Base-by-base conservation (phyloP, 2,113 vertebrate genomes). In the Daboia siamensis region DNA sequence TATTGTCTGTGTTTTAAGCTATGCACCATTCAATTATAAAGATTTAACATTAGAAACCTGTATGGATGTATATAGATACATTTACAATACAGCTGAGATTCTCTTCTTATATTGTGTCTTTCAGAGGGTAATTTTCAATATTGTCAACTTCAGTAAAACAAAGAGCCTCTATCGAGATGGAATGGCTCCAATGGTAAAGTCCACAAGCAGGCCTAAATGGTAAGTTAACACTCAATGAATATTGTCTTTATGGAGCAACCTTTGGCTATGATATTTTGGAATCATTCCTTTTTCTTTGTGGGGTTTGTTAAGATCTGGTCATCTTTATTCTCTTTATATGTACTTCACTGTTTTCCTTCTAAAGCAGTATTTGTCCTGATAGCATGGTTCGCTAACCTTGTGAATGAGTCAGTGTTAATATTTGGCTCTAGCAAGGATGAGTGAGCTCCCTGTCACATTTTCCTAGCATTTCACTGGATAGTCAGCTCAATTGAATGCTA, bases 101-200 rank as follows among this genome's bases (percentile, higher is more conserved):
- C 21, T 93, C 17, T 51, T 8, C 17, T 8, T 17, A 74, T 33
- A 56, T 57, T 57, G 46, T 96, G 91, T 97, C 86, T 98, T 98
- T 92, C 97, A 99, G 99, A 99, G 99, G 94, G 98, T 99, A 44
- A 99, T 99, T 97, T 99, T 99, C 97, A 99, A 99, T 90, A 98
- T 99, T 1, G 99, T 99, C 94, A 99, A 99, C 98, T 99, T 99
- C 97, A 99, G 99, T 94, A 99, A 99, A 98, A 99, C 99, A 92
- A 99, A 99, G 97, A 99, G 99, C 96, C 98, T 99, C 91, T 99
- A 99, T 61, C 98, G 99, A 97, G 99, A 99, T 95, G 99, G 99
- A 55, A 99, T 99, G 99, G 98, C 99, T 91, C 99, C 99, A 15
- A 98, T 99, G 95, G 99, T 99, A 95, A 99, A 99, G 97, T 99